A percentile compares a stretch with the other conserved stretches of the same genome.
These are phyloP conservation scores for Rissa tridactyla DNA, from an alignment of 2,113 vertebrate species.

Conservation along the genomic window DNA sequence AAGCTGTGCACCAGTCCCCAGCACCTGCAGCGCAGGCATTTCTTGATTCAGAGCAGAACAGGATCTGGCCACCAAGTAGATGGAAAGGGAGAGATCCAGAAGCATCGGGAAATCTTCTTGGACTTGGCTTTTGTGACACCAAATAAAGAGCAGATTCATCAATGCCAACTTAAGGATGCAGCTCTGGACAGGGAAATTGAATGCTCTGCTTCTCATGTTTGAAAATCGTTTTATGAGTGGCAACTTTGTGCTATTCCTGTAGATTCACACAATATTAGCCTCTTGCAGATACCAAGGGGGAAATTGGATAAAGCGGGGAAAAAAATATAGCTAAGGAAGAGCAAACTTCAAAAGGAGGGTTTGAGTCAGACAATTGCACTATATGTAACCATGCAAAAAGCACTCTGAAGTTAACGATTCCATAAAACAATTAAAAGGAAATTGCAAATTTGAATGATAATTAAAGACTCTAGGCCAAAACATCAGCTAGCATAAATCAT, in stretches of 20 bases:
- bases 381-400: background rate
- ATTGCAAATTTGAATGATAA: background rate
- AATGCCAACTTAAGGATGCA: constrained; percentile 30
- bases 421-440: background rate
- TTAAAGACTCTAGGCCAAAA: background rate
- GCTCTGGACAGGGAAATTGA: constrained; percentile 35
- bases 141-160: constrained; percentile 29
- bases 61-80: background rate
- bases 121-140: background rate
- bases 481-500: background rate
- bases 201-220: constrained; percentile 43
- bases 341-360: background rate
- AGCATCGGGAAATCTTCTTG: background rate
- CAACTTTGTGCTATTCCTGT: background rate
- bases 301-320: background rate
- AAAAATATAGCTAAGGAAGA: background rate
- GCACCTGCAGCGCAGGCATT: background rate
- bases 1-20: background rate
- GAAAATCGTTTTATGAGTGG: constrained; percentile 29
- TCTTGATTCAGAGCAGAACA: background rate
- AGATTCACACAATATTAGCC: background rate
- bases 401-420: background rate
- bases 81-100: background rate
- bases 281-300: background rate
- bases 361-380: background rate